Conservation (phyloP, 2,888 invertebrate species). For the Chymomyza caudatula region DNA sequence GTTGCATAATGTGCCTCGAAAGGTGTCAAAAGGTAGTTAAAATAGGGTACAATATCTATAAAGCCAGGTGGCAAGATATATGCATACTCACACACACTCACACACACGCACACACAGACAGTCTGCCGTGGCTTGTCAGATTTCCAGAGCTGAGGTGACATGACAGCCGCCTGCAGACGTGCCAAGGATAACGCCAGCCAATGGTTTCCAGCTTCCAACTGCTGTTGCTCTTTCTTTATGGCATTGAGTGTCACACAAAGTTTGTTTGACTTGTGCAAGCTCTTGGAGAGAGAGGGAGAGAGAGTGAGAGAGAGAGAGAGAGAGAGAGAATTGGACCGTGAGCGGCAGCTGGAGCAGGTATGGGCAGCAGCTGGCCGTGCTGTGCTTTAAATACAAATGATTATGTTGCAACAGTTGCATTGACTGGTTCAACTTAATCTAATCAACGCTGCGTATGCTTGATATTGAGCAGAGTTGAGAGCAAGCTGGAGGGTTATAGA, state of each 20-base stretch:
- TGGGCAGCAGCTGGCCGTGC: constrained; percentile 15
- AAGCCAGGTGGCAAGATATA: background rate
- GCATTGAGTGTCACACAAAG: constrained; percentile 2
- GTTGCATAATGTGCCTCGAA: no score
- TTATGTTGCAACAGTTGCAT: constrained; percentile 41
- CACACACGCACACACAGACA: background rate
- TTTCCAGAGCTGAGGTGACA: constrained; percentile 47
- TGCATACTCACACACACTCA: background rate
- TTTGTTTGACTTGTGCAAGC: constrained; percentile 4
- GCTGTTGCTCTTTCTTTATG: background rate
- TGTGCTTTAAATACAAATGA: constrained; percentile 48
- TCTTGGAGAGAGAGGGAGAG: background rate
- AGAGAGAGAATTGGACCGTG: background rate
- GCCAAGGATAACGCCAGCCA: constrained; percentile 60
- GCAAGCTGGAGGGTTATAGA: background rate
- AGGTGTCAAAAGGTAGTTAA: no score
- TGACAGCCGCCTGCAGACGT: constrained; percentile 61
- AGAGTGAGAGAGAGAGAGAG: background rate
- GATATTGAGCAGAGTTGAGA: constrained; percentile 30
- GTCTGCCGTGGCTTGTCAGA: constrained; percentile 64
- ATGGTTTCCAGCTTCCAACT: background rate
- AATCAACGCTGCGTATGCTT: constrained; percentile 64
- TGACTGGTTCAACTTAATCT: constrained; percentile 41
- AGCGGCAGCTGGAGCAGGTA: background rate
- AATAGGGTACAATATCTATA: no score